Evolutionary conservation across 1,140 invertebrate species (phyloP), one percentile per base, ranked within the genome.

Genomic region (Drosophila quadrilineata): DNA sequence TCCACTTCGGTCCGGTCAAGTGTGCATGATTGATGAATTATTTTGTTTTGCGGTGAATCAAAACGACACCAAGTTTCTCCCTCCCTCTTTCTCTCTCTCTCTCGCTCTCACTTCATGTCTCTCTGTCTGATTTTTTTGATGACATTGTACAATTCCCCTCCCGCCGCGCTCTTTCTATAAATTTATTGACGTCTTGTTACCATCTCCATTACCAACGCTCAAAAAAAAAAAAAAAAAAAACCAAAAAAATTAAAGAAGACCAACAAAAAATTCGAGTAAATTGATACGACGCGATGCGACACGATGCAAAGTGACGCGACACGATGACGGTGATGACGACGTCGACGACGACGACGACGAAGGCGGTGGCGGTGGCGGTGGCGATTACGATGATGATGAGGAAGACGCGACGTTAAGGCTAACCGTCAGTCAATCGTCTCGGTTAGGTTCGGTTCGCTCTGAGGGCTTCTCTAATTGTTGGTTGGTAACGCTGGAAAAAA

Each of bases 21-120:
- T 85, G 79, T 86, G 67, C 80, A 85, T 86, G 79, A 85, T 85
- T 85, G 79, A 85, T 85, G 79, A 86, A 85, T 68, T 85, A 85
- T 86, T 85, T 85, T 79, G 80, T 75, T 85, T 75, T 86, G 79
- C 79, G 79, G 79, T 75, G 71, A 75, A 85, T 85, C 79, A 85
- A 85, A 85, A 85, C 79, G 71, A 86, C 80, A 86, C 71, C 80
- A 85, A 19, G 9, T 35, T 14, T n/a, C 17, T 49, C 3, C 50
- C 6, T 26, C 28, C 6, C 33, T 29, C 2, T 10, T 28, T n/a
- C 17, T 56, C 43, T n/a, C 38, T 10, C 38, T 33, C 45, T 43
- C 36, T 57, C 43, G 50, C 38, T 60, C 46, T 45, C 67, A 22
- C n/a, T n/a, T n/a, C n/a, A n/a, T n/a, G n/a, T n/a, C n/a, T n/a